Base-by-base conservation (phyloP, 2,888 invertebrate genomes). In the Heliconius sara region DNA sequence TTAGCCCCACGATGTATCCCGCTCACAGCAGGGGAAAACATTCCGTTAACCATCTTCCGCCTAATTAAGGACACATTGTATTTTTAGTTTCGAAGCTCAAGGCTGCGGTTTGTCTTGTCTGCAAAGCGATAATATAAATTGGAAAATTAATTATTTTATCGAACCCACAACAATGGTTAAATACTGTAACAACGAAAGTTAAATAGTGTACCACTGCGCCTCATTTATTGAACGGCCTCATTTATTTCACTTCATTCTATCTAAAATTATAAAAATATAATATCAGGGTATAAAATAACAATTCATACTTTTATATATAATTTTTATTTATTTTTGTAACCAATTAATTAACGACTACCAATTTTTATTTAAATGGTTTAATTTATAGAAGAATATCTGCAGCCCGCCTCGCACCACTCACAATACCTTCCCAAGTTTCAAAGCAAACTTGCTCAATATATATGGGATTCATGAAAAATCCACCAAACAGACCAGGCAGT, bases 401-500 rank as follows among this genome's bases (percentile, higher is more conserved):
- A 60, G 57, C 73, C 3, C 73, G 73, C 60, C 73, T 60, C 1
- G 60, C 60, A 7, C 73, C 73, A 60, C 73, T 73, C 1, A 73
- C 81, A 27, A 80, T 77, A 13, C 81, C 83, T 68, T 79, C 92
- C 95, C 96, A 97, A 43, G 96, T 96, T 86, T 97, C 97, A 0
- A 85, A 81, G 43, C 95, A 96, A 6, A 96, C 95, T 34, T 95
- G 93, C 73, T 91, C 84, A 82, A 97, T 97, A 81, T 95, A 93
- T 0, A 86, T 85, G 0, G 96, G 92, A 6, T 95, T 90, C 3
- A 96, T 92, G 85, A 96, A 91, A 88, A 97, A 97, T 3, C 96
- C 96, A 63, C 89, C 66, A 0, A 86, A 84, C 3, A 90, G 89
- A 4, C 95, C 96, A 0, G 97, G 96, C 80, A 97, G 87, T 88